These are phyloP conservation scores for Mus spicilegus DNA, from an alignment of 2,113 vertebrate genomes.

Conservation along the genomic window DNA sequence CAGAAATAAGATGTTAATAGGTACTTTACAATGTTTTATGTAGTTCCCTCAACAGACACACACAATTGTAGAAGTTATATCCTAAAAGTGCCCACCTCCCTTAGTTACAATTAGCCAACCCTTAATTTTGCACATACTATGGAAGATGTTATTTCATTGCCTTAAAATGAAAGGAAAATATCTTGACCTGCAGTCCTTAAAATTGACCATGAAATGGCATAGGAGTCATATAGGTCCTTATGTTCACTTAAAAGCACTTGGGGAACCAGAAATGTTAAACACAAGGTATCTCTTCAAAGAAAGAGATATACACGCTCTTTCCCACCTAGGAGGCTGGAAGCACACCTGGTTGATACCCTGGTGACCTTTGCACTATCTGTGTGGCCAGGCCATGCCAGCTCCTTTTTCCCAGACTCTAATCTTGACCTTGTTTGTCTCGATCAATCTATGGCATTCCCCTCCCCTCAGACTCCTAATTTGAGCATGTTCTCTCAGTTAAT, in stretches of 20 bases:
- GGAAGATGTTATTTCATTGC: neutral
- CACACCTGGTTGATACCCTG: neutral
- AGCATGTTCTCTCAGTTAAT: neutral
- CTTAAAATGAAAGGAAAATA: neutral
- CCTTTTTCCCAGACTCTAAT: neutral
- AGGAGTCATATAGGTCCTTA: neutral
- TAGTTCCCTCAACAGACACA: neutral
- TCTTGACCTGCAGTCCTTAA: neutral
- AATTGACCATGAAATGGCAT: neutral
- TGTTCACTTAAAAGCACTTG: neutral
- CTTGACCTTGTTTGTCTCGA: neutral
- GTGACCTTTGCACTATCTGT: neutral
- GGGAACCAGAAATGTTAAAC: neutral
- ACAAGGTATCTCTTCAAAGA: neutral
- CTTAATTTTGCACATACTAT: neutral
- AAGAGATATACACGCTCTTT: neutral
- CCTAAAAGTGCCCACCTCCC: neutral
- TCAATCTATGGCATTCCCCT: neutral
- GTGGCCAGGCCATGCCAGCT: neutral
- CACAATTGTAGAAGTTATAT: too few species aligned
- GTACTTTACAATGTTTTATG: neutral
- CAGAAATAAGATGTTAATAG: neutral
- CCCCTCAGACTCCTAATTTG: neutral
- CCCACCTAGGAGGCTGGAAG: neutral
- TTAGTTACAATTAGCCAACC: neutral